Conservation (phyloP, 2,113 vertebrate species). For the Dromiciops gliroides region DNA sequence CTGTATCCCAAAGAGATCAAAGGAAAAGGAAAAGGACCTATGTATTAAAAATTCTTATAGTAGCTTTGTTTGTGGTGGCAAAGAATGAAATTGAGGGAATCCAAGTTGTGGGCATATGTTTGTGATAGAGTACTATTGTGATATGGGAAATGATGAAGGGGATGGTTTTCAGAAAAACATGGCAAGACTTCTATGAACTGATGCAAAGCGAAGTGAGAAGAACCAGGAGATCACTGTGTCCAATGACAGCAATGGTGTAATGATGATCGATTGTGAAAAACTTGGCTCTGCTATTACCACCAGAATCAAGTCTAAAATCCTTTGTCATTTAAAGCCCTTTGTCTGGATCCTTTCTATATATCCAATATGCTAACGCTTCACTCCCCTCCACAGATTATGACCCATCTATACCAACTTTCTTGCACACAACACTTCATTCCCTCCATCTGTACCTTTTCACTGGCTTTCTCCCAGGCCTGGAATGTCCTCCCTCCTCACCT, state of each 20-base stretch:
- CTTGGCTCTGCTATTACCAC: neutral
- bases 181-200: neutral
- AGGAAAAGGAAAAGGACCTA: neutral
- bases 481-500: too few species aligned
- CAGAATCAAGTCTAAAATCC: too few species aligned
- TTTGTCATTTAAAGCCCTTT: too few species aligned
- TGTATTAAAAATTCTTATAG: neutral
- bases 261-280: neutral
- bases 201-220: neutral
- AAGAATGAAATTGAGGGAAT: neutral
- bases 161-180: neutral
- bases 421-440: too few species aligned
- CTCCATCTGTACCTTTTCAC: too few species aligned
- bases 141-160: neutral
- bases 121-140: neutral
- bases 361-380: too few species aligned
- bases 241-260: neutral
- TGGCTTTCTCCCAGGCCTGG: too few species aligned
- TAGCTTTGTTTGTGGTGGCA: neutral
- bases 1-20: neutral
- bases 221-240: neutral
- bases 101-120: neutral
- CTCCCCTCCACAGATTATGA: too few species aligned
- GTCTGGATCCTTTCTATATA: too few species aligned
- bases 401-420: too few species aligned